Percentiles rank a stretch among this genome's conserved stretches.
Conservation (phyloP, 1,140 invertebrate genomes). For the Lepidurus arcticus region DNA sequence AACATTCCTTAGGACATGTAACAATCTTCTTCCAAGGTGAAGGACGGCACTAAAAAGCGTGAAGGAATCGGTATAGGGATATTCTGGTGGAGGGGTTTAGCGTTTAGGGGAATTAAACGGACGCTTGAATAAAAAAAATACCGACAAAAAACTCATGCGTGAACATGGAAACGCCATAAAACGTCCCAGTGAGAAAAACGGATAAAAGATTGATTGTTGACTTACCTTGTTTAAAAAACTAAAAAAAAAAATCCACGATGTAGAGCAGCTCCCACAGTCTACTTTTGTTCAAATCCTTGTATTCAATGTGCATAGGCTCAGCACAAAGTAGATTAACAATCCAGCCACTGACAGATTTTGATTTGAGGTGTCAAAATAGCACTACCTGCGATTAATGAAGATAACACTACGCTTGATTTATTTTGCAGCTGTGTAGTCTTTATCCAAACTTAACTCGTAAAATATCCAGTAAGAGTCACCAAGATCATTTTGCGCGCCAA, state of each 20-base stretch:
- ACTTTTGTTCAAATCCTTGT: not conserved
- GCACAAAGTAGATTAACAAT: not conserved
- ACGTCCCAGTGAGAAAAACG: not conserved
- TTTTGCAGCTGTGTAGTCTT: too few relatives aligned
- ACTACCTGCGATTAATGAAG: not conserved
- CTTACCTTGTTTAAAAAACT: not conserved
- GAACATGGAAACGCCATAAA: not conserved
- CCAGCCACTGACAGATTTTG: not conserved
- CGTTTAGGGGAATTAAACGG: not conserved
- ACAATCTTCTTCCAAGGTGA: slow-evolving; percentile 10
- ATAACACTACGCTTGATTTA: too few relatives aligned
- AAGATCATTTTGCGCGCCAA: too few relatives aligned
- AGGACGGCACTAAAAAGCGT: not conserved
- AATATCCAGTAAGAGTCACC: too few relatives aligned
- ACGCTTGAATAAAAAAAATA: not conserved
- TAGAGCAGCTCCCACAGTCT: not conserved
- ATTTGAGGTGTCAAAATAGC: not conserved
- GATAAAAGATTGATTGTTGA: not conserved
- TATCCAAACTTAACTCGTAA: too few relatives aligned
- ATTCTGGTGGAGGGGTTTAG: not conserved
- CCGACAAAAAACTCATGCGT: slow-evolving; percentile 17
- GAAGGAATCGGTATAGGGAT: not conserved
- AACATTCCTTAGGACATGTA: not conserved
- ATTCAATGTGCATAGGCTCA: not conserved
- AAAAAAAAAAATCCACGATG: not conserved